phyloP scores from a whole-genome alignment of 2,888 invertebrate species.

The Dinocampus coccinellae region DNA sequence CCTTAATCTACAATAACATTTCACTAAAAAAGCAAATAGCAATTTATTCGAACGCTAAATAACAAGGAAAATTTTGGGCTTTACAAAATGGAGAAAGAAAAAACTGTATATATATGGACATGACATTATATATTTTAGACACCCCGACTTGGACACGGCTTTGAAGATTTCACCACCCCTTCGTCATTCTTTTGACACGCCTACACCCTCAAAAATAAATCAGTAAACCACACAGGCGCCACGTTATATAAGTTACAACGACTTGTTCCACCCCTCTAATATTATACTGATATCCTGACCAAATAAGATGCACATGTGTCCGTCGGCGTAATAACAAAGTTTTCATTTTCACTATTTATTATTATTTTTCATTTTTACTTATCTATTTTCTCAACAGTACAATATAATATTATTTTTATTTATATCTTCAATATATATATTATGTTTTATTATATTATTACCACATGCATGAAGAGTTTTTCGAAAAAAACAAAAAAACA shows the following conservation, averaged over 20 bases:
- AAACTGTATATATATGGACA: neutral
- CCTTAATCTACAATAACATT: slow-evolving; percentile 53
- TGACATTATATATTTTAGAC: slow-evolving; percentile 29
- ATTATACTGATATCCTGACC: slow-evolving; percentile 54
- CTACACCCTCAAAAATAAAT: slow-evolving; percentile 52
- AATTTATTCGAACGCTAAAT: slow-evolving; percentile 59
- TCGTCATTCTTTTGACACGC: slow-evolving; percentile 47
- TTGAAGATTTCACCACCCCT: slow-evolving; percentile 34
- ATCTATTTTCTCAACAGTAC: neutral
- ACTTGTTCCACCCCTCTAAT: slow-evolving; percentile 4
- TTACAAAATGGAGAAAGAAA: neutral
- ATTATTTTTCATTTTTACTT: slow-evolving; percentile 23
- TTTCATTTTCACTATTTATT: slow-evolving; percentile 24
- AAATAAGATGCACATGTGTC: slow-evolving; percentile 64
- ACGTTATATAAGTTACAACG: slow-evolving; percentile 45
- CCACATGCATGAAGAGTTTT: neutral
- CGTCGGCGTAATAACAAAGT: slow-evolving; percentile 25
- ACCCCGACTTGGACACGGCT: slow-evolving; percentile 16
- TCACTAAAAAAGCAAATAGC: slow-evolving; percentile 60
- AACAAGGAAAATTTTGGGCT: slow-evolving; percentile 58
- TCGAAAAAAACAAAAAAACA: neutral
- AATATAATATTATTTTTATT: slow-evolving; percentile 29
- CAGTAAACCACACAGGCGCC: slow-evolving; percentile 56
- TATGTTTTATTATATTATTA: neutral
- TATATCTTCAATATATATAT: slow-evolving; percentile 29